phyloP scores from a whole-genome alignment of 2,888 invertebrate species.

The Odontocerum albicorne region DNA sequence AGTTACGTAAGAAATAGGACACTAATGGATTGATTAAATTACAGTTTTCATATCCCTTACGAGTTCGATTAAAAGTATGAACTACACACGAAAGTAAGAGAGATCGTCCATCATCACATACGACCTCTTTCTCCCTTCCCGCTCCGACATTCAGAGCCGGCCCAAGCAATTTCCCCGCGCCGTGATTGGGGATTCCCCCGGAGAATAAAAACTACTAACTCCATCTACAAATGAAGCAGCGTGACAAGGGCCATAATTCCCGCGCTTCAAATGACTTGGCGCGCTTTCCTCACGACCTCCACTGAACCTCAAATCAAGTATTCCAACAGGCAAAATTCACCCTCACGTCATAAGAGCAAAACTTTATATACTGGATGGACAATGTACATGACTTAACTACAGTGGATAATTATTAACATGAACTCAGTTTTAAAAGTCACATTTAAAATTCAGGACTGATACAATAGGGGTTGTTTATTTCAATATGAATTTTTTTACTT shows the following conservation, averaged over 20 bases:
- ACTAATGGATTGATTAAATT: too few relatives aligned
- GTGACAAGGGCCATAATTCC: constrained; percentile 37
- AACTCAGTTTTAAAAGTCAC: too few relatives aligned
- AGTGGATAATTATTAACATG: too few relatives aligned
- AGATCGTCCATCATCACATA: background rate
- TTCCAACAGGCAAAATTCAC: too few relatives aligned
- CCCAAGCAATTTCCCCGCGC: constrained; percentile 34
- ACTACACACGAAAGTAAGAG: background rate
- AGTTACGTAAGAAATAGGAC: too few relatives aligned
- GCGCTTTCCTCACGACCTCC: constrained; percentile 10
- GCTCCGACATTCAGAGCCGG: constrained; percentile 15
- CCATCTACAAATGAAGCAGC: constrained; percentile 37
- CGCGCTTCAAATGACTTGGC: constrained; percentile 29
- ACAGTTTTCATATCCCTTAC: too few relatives aligned
- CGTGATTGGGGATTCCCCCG: constrained; percentile 37
- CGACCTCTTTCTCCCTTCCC: constrained; percentile 2
- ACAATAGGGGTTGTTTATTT: too few relatives aligned
- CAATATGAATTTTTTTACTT: too few relatives aligned
- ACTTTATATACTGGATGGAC: too few relatives aligned
- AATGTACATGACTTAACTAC: background rate
- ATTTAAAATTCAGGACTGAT: too few relatives aligned
- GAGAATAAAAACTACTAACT: constrained; percentile 37
- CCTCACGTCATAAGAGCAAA: background rate
- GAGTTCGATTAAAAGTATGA: too few relatives aligned
- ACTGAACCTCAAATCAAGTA: background rate